These are phyloP conservation scores for Aphelinus certus DNA, from an alignment of 1,140 invertebrate genomes.

Conservation along the genomic window DNA sequence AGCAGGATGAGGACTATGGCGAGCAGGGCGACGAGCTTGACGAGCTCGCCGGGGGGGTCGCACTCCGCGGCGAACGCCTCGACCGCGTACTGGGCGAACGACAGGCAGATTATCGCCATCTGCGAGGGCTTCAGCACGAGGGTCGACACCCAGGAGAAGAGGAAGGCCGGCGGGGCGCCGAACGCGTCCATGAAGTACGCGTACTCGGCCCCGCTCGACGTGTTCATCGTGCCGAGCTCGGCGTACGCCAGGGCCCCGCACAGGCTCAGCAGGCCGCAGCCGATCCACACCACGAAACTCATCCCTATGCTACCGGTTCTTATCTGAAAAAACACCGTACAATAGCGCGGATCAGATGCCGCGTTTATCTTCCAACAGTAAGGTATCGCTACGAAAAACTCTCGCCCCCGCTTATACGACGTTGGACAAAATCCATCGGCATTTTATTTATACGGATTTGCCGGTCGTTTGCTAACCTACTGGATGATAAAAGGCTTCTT, in stretches of 20 bases:
- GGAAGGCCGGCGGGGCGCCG: constrained; percentile 87
- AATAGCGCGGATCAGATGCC: no score
- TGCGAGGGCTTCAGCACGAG: constrained; percentile 92
- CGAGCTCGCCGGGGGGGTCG: constrained; percentile 77
- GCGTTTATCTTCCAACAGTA: no score
- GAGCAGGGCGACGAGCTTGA: constrained; percentile 83
- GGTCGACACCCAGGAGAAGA: constrained; percentile 92
- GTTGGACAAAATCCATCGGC: no score
- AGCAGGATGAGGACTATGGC: constrained; percentile 88
- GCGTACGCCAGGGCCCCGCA: constrained; percentile 92
- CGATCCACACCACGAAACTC: constrained; percentile 93
- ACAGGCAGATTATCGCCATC: constrained; percentile 92
- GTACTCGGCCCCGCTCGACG: constrained; percentile 92
- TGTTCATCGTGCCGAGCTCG: constrained; percentile 92
- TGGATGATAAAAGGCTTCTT: no score
- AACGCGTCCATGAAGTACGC: constrained; percentile 92
- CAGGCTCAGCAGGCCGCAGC: constrained; percentile 89
- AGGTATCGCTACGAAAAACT: no score
- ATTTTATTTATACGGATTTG: no score
- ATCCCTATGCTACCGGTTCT: constrained; percentile 93
- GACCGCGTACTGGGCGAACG: constrained; percentile 94
- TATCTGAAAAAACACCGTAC: constrained; percentile 47
- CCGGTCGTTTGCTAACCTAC: no score
- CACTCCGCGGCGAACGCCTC: constrained; percentile 89
- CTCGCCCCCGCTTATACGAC: no score